Evolutionary conservation across 2,888 invertebrate species (phyloP).

Genomic region (Axea sp.): DNA sequence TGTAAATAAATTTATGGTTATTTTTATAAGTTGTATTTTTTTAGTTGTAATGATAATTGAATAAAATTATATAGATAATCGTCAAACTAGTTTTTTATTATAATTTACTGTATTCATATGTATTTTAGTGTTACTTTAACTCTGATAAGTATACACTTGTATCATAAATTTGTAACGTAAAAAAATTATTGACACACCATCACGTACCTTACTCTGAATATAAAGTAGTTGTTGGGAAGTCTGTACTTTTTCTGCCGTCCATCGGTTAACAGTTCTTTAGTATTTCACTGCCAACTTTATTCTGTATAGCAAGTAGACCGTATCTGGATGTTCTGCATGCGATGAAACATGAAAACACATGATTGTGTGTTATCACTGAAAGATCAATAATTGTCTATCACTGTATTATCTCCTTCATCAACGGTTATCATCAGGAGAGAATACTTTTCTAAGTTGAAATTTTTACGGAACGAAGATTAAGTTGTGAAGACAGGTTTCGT

Average conservation of each 20-base stretch:
- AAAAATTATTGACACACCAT: conserved; percentile 27
- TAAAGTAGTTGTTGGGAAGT: conserved; percentile 35
- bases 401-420: conserved; percentile 53
- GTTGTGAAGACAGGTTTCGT: conserved; percentile 53
- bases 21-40: too few species aligned
- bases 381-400: conserved; percentile 58
- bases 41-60: too few species aligned
- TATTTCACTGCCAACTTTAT: conserved; percentile 56
- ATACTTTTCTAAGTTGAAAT: conserved; percentile 26
- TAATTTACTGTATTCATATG: too few species aligned
- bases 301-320: conserved; percentile 57
- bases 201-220: conserved; percentile 26
- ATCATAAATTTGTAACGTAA: too few species aligned
- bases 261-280: conserved; percentile 51
- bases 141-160: too few species aligned
- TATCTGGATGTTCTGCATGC: conserved; percentile 53
- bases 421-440: conserved; percentile 23
- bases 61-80: too few species aligned
- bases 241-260: conserved; percentile 37
- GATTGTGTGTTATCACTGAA: conserved; percentile 54
- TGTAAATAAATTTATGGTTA: too few species aligned
- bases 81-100: too few species aligned
- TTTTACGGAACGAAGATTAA: conserved; percentile 44
- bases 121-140: too few species aligned
- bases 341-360: conserved; percentile 56